Evolutionary conservation across 53 echinoderm and acorn worm genomes (phyloP).

Genomic region (Astropecten irregularis): DNA sequence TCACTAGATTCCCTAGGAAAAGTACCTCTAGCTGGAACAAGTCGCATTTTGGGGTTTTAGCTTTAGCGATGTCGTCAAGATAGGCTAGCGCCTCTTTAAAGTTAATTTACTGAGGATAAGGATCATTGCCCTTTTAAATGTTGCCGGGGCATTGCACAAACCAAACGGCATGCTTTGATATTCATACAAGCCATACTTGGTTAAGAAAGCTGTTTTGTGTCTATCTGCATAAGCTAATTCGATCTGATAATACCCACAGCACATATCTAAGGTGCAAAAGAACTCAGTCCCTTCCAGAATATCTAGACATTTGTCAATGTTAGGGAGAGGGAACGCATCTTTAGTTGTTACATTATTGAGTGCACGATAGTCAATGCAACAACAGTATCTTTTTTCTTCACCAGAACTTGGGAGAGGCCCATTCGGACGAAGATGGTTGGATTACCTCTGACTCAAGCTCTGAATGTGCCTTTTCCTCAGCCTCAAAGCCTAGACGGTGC

Average conservation of each 20-base stretch:
- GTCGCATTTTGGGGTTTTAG: slow-evolving; percentile 26
- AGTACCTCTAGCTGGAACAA: slow-evolving; percentile 44
- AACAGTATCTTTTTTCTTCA: slow-evolving; percentile 15
- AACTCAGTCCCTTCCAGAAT: slow-evolving; percentile 52
- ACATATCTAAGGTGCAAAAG: slow-evolving; percentile 55
- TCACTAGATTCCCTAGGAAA: slow-evolving; percentile 35
- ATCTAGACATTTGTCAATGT: slow-evolving; percentile 70
- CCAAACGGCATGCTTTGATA: slow-evolving; percentile 34
- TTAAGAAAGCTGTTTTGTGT: slow-evolving; percentile 62
- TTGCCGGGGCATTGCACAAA: slow-evolving; percentile 50
- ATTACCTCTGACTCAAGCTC: slow-evolving; percentile 15
- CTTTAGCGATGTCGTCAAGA: slow-evolving; percentile 60
- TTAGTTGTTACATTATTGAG: slow-evolving; percentile 66
- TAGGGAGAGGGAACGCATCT: slow-evolving; percentile 72
- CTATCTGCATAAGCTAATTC: slow-evolving; percentile 39
- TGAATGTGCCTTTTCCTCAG: slow-evolving; percentile 24
- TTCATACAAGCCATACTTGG: slow-evolving; percentile 15
- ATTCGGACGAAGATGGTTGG: slow-evolving; percentile 13
- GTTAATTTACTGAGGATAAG: neutral
- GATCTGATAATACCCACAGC: slow-evolving; percentile 64
- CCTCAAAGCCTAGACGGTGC: slow-evolving; percentile 5
- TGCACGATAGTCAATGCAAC: slow-evolving; percentile 16
- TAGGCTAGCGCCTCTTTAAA: slow-evolving; percentile 56
- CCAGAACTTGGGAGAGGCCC: slow-evolving; percentile 19
- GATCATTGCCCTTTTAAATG: neutral